Base-by-base conservation (phyloP, 2,113 vertebrate species). In the Hippocampus barbouri region DNA sequence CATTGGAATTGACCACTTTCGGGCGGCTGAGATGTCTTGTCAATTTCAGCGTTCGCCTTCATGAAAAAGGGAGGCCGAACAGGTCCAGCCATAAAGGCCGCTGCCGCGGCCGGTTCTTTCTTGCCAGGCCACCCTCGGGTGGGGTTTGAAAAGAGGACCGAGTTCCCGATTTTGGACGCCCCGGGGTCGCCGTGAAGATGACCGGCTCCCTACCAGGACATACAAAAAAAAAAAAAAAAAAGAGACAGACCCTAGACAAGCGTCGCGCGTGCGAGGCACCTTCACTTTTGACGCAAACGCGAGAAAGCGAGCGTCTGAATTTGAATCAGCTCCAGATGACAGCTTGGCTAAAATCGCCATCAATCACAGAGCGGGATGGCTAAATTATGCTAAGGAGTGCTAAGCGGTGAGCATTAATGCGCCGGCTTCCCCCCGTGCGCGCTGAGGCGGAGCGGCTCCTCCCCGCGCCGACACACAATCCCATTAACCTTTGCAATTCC, bases 401-500 rank as follows among this genome's bases (percentile, higher is more conserved):
- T 90, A 90, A 88, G 86, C 91, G 86, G 89, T 91, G 87, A 90
- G 80, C 88, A 91, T 90, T 91, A 88, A 90, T 88, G 88, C 80
- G 72, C 86, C 83, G 79, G 87, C 90, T 89, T 93, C 90, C 30
- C 30, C 30, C 2, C 30, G 27, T 79, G 87, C 85, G 91, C 88
- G 67, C 86, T 77, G 85, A 90, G 70, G 85, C 90, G 81, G 90
- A 77, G 89, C 91, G 89, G 91, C 86, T 82, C 87, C 92, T 92
- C 90, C 93, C 90, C 87, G 92, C 92, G 70, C 85, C 94, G 92
- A 95, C 92, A 93, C 95, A 96, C 95, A 97, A 97, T 93, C 94
- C 94, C 96, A 98, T 97, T 98, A 98, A 98, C 96, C 97, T 98
- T 95, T 96, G 95, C 94, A 94, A 96, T 96, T 96, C 92, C 94